Conservation (phyloP, 2,888 invertebrate genomes). For the Strigamia transsilvanica region DNA sequence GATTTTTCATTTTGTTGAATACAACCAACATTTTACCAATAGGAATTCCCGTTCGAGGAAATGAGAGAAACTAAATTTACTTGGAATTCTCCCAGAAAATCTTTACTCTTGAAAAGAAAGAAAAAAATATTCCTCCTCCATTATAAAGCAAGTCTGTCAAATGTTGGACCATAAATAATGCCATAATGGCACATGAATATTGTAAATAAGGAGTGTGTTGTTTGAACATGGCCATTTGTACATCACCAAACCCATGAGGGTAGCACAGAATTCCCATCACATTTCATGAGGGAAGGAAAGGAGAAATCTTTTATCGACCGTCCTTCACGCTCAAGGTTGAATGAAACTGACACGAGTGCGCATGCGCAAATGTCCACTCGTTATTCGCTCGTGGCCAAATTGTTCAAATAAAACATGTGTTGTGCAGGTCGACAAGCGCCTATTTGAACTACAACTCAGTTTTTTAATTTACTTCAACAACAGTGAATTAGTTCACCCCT, state of each 20-base stretch:
- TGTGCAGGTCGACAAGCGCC: neutral
- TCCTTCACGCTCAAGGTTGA: conserved; percentile 48
- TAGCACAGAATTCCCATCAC: conserved; percentile 36
- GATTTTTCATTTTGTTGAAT: neutral
- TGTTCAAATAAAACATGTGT: conserved; percentile 39
- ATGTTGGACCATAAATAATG: neutral
- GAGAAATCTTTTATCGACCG: conserved; percentile 46
- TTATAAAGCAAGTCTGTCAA: neutral
- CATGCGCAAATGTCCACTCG: conserved; percentile 14
- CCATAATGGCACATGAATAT: conserved; percentile 19
- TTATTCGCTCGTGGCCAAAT: conserved; percentile 5
- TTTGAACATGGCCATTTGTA: conserved; percentile 40
- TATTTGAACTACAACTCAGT: conserved; percentile 7
- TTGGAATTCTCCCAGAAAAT: conserved; percentile 26
- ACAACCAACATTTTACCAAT: neutral
- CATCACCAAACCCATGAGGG: neutral
- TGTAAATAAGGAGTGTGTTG: conserved; percentile 43
- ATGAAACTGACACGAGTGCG: conserved; percentile 24
- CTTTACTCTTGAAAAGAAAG: neutral
- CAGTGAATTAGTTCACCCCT: neutral
- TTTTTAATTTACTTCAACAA: neutral
- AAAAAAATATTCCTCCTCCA: neutral
- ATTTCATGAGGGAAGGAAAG: conserved; percentile 33
- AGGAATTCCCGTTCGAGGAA: neutral
- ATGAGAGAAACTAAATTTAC: neutral